Evolutionary conservation across 2,113 vertebrate species (phyloP).

Genomic region (Cyanocitta stelleri): DNA sequence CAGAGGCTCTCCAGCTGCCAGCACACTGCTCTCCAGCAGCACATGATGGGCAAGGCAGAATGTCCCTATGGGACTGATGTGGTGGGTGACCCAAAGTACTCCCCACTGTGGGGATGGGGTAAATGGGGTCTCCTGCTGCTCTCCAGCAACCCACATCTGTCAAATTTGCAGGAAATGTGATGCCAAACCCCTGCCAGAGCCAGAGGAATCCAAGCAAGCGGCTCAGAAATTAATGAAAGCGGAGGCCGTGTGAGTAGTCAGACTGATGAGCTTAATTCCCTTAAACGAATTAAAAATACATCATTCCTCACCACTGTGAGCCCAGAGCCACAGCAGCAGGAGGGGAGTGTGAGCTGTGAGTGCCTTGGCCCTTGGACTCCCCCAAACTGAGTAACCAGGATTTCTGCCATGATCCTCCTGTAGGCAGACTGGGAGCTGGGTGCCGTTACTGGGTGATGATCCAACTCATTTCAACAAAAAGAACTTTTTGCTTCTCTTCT

Average conservation of each 20-base stretch:
- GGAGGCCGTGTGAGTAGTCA: background rate
- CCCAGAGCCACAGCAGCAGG: background rate
- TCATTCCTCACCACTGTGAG: background rate
- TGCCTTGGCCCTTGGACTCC: background rate
- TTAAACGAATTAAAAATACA: constrained; percentile 8
- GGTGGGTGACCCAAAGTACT: background rate
- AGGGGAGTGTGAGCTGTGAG: background rate
- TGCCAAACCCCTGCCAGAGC: background rate
- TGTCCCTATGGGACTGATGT: background rate
- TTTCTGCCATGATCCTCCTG: rapidly evolving
- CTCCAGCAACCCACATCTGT: background rate
- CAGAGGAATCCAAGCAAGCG: background rate
- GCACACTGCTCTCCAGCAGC: rapidly evolving
- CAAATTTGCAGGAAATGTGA: background rate
- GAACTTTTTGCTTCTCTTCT: background rate
- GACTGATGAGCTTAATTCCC: constrained; percentile 38
- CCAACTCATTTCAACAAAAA: background rate
- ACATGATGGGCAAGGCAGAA: rapidly evolving
- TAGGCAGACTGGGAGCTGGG: background rate
- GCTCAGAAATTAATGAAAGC: constrained; percentile 14
- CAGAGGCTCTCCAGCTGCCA: background rate
- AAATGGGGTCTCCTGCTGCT: background rate
- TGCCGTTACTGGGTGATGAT: background rate
- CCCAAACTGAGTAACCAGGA: background rate
- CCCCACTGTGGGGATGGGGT: background rate